A percentile compares a stretch with the other conserved stretches of the same genome.
phyloP scores from a whole-genome alignment of 2,797 vertebrate genomes.

The Oreochromis mossambicus region DNA sequence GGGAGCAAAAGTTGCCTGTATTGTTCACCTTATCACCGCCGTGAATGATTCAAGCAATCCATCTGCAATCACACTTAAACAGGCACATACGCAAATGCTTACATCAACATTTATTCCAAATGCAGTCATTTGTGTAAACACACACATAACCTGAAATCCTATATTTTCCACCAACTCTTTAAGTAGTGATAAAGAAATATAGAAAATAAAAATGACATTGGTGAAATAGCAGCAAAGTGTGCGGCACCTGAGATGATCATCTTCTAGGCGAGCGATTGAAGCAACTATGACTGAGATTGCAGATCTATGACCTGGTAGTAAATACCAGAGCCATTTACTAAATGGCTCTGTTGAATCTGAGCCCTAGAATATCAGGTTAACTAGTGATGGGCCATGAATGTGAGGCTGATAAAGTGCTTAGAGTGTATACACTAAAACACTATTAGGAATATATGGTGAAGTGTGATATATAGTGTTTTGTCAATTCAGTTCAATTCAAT shows the following conservation, averaged over 20 bases:
- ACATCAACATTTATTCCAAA: not conserved
- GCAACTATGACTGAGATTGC: not conserved
- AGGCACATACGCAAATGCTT: not conserved
- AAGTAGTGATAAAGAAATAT: not conserved
- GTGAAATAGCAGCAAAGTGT: not conserved
- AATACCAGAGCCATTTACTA: not conserved
- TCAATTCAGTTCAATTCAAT: not conserved
- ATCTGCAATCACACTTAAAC: not conserved
- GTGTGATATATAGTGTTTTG: not conserved
- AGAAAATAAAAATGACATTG: not conserved
- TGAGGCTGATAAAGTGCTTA: not conserved
- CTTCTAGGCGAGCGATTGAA: not conserved
- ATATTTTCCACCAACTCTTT: not conserved
- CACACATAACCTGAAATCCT: not conserved
- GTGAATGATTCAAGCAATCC: not conserved
- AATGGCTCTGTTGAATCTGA: not conserved
- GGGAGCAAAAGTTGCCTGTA: not conserved
- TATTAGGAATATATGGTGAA: not conserved
- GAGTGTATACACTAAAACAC: not conserved
- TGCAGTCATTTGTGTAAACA: not conserved
- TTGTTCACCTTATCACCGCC: not conserved
- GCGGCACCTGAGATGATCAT: not conserved
- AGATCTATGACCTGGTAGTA: not conserved
- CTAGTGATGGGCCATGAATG: not conserved
- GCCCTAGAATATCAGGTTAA: not conserved